Base-by-base conservation (phyloP, 2,113 vertebrate genomes). In the Boleophthalmus pectinirostris region DNA sequence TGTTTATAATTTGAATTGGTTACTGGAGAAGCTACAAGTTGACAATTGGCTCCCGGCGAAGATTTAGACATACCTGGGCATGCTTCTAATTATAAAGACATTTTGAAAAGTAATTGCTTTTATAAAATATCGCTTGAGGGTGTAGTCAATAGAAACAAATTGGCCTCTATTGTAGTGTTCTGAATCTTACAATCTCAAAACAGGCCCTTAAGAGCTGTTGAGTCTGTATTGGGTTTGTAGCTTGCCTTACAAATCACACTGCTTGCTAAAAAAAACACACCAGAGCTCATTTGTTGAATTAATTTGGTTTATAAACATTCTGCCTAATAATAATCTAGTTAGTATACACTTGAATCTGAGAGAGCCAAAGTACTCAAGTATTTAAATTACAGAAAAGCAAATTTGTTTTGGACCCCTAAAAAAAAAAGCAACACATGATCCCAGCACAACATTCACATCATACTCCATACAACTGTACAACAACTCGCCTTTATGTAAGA, bases 101-200 rank as follows among this genome's bases (percentile, higher is more conserved):
- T 38, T 61, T n/a, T 64, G 23, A n/a, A 33, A 61, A 64, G 61
- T 64, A 64, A 64, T 35, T 64, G 61, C 61, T 43, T 35, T 38
- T 64, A 43, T 43, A n/a, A 64, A 38, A 43, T n/a, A 38, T 64
- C 1, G 20, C 61, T 43, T 43, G 9, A 24, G 45, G 65, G 8
- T 47, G 65, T 47, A 66, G 38, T 66, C 65, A 23, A 66, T 66
- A 47, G 33, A 66, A 46, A 66, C 65, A 66, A 66, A 47, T 24
- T 16, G 21, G 21, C 65, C 61, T 64, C 29, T 13, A 20, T 64
- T 58, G 33, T 64, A 64, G 33, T 38, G 13, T 21, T 64, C 3
- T 64, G 23, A 63, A 63, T 38, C 29, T 35, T 63, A 63, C 15
- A 46, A 66, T 38, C 38, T 21, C 2, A 66, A 21, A 43, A 45